Percentiles rank a stretch among this genome's conserved stretches.
Evolutionary conservation across 2,113 vertebrate genomes (phyloP).

Genomic region (Crotalus horridus): DNA sequence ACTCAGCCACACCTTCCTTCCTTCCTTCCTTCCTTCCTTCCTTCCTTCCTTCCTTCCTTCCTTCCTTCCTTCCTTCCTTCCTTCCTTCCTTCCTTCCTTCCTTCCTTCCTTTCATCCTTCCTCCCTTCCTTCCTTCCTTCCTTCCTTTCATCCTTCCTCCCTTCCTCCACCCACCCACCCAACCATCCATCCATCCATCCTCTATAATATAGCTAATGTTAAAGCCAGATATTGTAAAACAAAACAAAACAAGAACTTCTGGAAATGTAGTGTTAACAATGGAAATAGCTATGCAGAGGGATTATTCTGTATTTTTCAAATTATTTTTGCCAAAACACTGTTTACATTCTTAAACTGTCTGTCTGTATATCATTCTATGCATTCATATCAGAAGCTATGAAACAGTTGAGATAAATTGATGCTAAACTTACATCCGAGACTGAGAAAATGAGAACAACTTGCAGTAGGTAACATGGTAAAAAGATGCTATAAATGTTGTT

Average conservation of each 20-base stretch:
- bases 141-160: not conserved
- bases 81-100: not conserved
- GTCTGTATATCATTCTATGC: not conserved
- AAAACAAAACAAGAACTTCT: not conserved
- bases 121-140: not conserved
- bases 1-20: no score
- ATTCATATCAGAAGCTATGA: not conserved
- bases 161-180: not conserved
- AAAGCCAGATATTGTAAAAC: not conserved
- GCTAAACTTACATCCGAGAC: no score
- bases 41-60: no score
- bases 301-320: not conserved
- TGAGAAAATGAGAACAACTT: not conserved
- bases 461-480: not conserved
- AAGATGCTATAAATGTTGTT: not conserved
- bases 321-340: not conserved
- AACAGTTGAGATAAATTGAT: not conserved
- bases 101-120: not conserved
- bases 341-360: not conserved
- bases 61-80: not conserved
- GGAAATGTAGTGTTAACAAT: not conserved
- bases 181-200: not conserved
- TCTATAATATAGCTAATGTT: not conserved
- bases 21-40: not conserved
- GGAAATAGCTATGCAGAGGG: not conserved